A percentile compares a stretch with the other conserved stretches of the same genome.
Evolutionary conservation across 2,113 vertebrate genomes (phyloP).

Genomic region (Chroicocephalus ridibundus): DNA sequence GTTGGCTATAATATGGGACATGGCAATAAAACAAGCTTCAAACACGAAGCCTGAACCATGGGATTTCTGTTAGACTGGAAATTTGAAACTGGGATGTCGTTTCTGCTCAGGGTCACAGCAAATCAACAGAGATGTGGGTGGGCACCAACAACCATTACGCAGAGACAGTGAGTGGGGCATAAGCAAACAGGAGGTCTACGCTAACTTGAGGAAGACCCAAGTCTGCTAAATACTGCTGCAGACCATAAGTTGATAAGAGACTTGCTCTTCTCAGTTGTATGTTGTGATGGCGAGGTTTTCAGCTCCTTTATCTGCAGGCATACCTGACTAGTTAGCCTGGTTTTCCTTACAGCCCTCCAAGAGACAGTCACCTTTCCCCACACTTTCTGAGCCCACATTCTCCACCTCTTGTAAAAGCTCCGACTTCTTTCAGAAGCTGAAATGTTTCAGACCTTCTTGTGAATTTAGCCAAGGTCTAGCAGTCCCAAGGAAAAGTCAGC

Average conservation of each 20-base stretch:
- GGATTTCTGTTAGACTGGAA: not conserved
- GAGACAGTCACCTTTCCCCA: not conserved
- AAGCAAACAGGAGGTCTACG: not conserved
- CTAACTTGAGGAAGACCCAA: not conserved
- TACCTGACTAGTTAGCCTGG: not conserved
- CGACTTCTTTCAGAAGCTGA: not conserved
- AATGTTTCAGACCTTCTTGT: not conserved
- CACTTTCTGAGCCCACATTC: not conserved
- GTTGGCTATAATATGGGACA: not conserved
- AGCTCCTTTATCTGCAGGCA: not conserved
- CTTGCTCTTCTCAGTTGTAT: not conserved
- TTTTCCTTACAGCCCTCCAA: not conserved
- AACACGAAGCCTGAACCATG: not conserved
- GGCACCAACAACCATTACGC: not conserved
- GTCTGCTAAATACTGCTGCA: not conserved
- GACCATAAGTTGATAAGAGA: not conserved
- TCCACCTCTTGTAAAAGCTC: not conserved
- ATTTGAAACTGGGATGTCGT: not conserved
- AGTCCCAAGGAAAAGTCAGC: not conserved
- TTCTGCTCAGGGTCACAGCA: not conserved
- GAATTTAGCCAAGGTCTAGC: not conserved
- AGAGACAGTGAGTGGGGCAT: not conserved
- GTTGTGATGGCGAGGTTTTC: not conserved
- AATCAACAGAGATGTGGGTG: not conserved
- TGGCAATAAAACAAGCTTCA: not conserved